phyloP scores from a whole-genome alignment of 2,888 invertebrate species.

The Tineola bisselliella region DNA sequence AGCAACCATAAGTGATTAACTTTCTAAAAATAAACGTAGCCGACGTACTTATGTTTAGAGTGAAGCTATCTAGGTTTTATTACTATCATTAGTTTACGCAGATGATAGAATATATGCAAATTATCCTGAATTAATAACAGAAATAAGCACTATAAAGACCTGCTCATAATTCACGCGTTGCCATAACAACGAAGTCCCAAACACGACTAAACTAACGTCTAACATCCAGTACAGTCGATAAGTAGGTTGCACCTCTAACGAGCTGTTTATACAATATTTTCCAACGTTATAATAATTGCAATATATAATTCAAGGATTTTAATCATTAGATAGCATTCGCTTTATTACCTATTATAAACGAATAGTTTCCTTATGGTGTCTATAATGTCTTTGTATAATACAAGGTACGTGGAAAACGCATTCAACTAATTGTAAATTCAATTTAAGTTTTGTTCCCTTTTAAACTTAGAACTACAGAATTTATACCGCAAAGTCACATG shows the following conservation, averaged over 20 bases:
- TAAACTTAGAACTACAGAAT: background rate
- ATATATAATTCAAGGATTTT: background rate
- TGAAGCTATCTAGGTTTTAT: background rate
- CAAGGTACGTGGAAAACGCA: no score
- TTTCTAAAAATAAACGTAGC: background rate
- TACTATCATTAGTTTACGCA: background rate
- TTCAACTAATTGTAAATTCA: no score
- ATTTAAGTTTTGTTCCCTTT: background rate
- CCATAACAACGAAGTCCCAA: constrained; percentile 50
- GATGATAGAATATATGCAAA: background rate
- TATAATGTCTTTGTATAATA: no score
- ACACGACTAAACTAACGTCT: constrained; percentile 25
- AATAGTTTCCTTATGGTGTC: no score
- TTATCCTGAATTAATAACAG: constrained; percentile 49
- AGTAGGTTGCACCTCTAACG: background rate
- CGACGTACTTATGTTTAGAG: background rate
- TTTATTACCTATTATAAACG: no score
- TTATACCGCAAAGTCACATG: background rate
- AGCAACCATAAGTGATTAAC: background rate
- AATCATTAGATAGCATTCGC: background rate
- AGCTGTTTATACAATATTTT: background rate
- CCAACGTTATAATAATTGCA: background rate
- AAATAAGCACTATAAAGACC: constrained; percentile 49
- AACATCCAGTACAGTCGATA: background rate
- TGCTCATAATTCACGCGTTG: constrained; percentile 55